A percentile compares a stretch with the other conserved stretches of the same genome.
These are phyloP conservation scores for Nomada hirtipes DNA, from an alignment of 2,888 invertebrate genomes.

Conservation along the genomic window DNA sequence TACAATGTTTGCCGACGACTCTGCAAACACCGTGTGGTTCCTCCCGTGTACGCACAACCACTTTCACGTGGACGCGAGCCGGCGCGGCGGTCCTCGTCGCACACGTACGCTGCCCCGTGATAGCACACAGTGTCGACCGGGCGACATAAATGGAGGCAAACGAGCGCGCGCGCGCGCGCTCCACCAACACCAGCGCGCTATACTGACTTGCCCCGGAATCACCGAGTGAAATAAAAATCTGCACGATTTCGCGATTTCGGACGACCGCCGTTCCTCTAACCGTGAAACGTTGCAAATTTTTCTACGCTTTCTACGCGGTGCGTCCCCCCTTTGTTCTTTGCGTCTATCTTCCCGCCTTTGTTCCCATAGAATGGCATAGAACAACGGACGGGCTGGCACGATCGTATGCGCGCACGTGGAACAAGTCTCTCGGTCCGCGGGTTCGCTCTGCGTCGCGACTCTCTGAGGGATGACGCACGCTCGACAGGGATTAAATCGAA, in stretches of 20 bases:
- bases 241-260: neutral
- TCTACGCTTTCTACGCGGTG: neutral
- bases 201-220: neutral
- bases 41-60: slow-evolving; percentile 57
- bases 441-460: neutral
- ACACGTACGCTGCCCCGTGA: slow-evolving; percentile 36
- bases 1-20: slow-evolving; percentile 79
- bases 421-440: neutral
- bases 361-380: neutral
- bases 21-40: slow-evolving; percentile 74
- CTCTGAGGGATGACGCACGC: slow-evolving; percentile 6
- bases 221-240: slow-evolving; percentile 3
- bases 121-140: slow-evolving; percentile 45
- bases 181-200: too few relatives aligned
- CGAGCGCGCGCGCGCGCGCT: slow-evolving; percentile 36
- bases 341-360: neutral
- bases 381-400: slow-evolving; percentile 6
- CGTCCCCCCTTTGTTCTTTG: neutral
- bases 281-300: neutral
- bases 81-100: slow-evolving; percentile 11
- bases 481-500: slow-evolving; percentile 56
- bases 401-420: neutral
- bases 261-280: neutral
- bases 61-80: slow-evolving; percentile 38
- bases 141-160: slow-evolving; percentile 56